A percentile compares a stretch with the other conserved stretches of the same genome.
Conservation (phyloP, 2,797 vertebrate species). For the Rhyacichthys aspro region DNA sequence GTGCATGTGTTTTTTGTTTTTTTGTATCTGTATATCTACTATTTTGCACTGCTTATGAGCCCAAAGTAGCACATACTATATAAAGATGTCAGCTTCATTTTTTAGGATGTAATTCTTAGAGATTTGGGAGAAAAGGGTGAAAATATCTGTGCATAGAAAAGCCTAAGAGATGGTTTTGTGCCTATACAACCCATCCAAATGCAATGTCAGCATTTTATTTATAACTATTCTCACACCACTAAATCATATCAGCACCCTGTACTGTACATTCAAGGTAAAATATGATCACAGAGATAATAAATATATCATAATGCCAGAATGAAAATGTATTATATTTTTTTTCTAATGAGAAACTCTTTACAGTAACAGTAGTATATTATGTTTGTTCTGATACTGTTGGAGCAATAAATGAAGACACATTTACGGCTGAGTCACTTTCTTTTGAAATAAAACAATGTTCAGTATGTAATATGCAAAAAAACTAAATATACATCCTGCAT, state of each 20-base stretch:
- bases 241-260: constrained; percentile 53
- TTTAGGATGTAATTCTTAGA: constrained; percentile 41
- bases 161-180: constrained; percentile 64
- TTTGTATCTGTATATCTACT: constrained; percentile 60
- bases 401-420: constrained; percentile 74
- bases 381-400: constrained; percentile 67
- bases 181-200: constrained; percentile 72
- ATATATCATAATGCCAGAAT: constrained; percentile 56
- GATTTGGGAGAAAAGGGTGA: constrained; percentile 1
- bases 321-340: constrained; percentile 61
- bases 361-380: constrained; percentile 53
- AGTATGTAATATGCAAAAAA: no score
- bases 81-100: constrained; percentile 70
- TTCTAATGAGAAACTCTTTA: constrained; percentile 61
- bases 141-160: constrained; percentile 52
- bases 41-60: constrained; percentile 78
- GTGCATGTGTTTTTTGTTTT: constrained; percentile 62
- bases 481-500: no score
- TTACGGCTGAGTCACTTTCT: constrained; percentile 28
- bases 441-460: background rate
- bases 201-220: constrained; percentile 59
- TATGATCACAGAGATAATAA: constrained; percentile 50
- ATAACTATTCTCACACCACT: constrained; percentile 39
- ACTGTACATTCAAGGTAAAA: constrained; percentile 44
- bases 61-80: constrained; percentile 72